Percentiles rank a stretch among this genome's conserved stretches.
Conservation (phyloP, 2,797 vertebrate genomes). For the Perodicticus potto region DNA sequence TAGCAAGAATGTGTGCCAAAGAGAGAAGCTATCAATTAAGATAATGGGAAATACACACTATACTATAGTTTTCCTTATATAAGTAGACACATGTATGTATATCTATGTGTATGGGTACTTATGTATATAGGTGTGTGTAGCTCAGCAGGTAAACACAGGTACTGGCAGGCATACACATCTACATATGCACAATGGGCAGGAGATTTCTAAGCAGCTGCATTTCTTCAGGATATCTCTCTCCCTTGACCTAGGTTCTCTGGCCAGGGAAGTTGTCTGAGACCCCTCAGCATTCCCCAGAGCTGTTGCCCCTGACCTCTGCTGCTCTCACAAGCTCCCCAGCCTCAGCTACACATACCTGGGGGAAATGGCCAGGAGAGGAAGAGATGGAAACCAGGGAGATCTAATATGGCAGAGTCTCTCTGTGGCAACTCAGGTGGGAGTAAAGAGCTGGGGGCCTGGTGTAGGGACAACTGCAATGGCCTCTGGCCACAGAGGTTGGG, state of each 20-base stretch:
- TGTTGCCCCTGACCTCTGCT: slow-evolving; percentile 67
- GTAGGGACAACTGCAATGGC: not conserved
- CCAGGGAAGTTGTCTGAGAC: slow-evolving; percentile 62
- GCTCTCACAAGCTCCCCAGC: not conserved
- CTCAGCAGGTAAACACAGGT: slow-evolving; percentile 17
- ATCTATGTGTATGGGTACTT: not conserved
- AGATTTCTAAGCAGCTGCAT: slow-evolving; percentile 57
- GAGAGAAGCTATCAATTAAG: slow-evolving; percentile 49
- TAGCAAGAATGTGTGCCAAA: slow-evolving; percentile 73
- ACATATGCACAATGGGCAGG: not conserved
- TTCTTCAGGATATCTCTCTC: slow-evolving; percentile 50
- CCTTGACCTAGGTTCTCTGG: slow-evolving; percentile 71
- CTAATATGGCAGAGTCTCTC: slow-evolving; percentile 10
- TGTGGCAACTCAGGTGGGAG: slow-evolving; percentile 29
- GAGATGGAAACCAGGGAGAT: not conserved
- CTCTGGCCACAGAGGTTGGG: slow-evolving; percentile 31
- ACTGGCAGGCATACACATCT: not conserved
- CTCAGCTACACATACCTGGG: slow-evolving; percentile 23
- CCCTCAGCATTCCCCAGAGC: slow-evolving; percentile 33
- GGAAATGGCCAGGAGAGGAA: slow-evolving; percentile 13
- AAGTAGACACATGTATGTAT: not conserved
- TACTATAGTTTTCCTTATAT: not conserved
- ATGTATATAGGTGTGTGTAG: not conserved
- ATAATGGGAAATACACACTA: slow-evolving; percentile 5
- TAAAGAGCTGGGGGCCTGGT: slow-evolving; percentile 13